Conservation (phyloP, 2,888 invertebrate species). For the Caenorhabditis sinica region DNA sequence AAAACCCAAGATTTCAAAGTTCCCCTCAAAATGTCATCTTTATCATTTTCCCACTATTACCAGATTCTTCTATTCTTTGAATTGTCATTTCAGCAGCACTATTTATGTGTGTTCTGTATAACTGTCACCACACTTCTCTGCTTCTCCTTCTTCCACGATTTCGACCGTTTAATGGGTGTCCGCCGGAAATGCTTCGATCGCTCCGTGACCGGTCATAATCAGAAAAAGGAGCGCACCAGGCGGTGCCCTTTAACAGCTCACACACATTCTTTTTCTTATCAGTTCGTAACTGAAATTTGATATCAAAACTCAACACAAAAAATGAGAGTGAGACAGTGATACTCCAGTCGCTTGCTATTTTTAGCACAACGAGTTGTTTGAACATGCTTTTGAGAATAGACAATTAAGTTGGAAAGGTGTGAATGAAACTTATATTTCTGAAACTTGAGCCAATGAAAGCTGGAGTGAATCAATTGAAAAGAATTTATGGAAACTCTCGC, state of each 20-base stretch:
- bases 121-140: neutral
- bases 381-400: neutral
- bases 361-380: constrained; percentile 3
- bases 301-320: constrained; percentile 16
- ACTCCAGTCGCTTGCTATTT: neutral
- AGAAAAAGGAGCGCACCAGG: constrained; percentile 7
- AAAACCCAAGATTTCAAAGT: no score
- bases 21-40: no score
- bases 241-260: constrained; percentile 32
- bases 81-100: neutral
- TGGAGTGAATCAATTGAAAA: neutral
- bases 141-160: constrained; percentile 30
- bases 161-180: constrained; percentile 6
- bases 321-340: neutral
- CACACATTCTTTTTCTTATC: constrained; percentile 14
- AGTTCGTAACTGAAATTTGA: constrained; percentile 47
- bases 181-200: constrained; percentile 51
- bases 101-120: constrained; percentile 7
- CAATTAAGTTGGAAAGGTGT: neutral
- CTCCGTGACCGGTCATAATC: constrained; percentile 50
- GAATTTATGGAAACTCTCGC: no score
- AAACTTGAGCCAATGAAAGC: neutral
- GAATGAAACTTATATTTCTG: neutral
- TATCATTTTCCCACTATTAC: no score
- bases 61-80: no score